These are phyloP conservation scores for Rhabdornis inornatus DNA, from an alignment of 2,113 vertebrate species.

Conservation along the genomic window DNA sequence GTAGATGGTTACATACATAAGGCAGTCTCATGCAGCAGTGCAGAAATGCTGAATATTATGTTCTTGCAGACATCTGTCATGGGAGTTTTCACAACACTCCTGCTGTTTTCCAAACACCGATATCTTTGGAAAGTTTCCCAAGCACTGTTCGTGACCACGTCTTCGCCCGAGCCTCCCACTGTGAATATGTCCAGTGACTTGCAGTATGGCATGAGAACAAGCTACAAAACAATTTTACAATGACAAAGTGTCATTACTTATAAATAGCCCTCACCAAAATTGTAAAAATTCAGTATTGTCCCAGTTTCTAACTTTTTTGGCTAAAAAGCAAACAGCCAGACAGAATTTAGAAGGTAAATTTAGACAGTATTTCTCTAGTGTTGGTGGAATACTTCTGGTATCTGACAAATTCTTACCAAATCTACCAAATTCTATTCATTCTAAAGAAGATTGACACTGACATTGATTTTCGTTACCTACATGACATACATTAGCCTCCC, in stretches of 20 bases:
- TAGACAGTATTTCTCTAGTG: background rate
- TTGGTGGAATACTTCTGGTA: background rate
- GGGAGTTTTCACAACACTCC: constrained; percentile 87
- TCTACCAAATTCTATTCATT: background rate
- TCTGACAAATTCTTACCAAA: background rate
- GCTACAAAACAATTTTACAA: constrained; percentile 68
- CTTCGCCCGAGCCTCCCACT: constrained; percentile 79
- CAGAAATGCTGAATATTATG: constrained; percentile 94
- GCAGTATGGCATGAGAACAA: constrained; percentile 94
- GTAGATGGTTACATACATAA: constrained; percentile 74
- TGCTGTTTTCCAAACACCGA: constrained; percentile 93
- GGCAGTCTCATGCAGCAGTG: constrained; percentile 86
- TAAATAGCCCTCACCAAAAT: background rate
- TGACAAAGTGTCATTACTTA: background rate
- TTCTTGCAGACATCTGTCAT: constrained; percentile 93
- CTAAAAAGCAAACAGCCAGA: background rate
- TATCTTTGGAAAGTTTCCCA: constrained; percentile 97
- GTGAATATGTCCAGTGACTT: constrained; percentile 93
- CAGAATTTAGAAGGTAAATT: background rate
- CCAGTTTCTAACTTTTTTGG: background rate
- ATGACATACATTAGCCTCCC: background rate
- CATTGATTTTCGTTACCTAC: background rate
- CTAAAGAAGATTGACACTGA: background rate
- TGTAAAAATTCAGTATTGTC: background rate
- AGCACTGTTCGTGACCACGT: constrained; percentile 74